These are phyloP conservation scores for Cyphomyrus discorhynchus DNA, from an alignment of 2,113 vertebrate species.

Conservation along the genomic window DNA sequence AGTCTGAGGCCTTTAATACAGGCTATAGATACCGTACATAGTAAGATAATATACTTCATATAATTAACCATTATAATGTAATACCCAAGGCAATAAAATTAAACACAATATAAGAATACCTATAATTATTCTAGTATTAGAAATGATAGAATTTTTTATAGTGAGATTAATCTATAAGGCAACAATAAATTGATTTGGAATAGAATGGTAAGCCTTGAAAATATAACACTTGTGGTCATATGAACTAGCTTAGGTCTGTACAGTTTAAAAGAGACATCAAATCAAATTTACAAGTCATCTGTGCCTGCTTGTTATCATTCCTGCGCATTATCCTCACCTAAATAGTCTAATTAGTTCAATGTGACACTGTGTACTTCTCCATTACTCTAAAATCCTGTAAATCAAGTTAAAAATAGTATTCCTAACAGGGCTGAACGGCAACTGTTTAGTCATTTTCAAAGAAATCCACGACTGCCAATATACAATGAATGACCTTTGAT, in stretches of 20 bases:
- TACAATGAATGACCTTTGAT: background rate
- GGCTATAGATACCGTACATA: background rate
- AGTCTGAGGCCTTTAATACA: background rate
- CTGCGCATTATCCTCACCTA: background rate
- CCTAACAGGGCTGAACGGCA: background rate
- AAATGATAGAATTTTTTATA: background rate
- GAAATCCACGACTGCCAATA: background rate
- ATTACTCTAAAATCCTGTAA: background rate
- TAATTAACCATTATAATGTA: background rate
- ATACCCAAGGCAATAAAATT: background rate
- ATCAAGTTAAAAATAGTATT: background rate
- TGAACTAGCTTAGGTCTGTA: background rate
- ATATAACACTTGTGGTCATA: background rate
- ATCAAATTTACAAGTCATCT: background rate
- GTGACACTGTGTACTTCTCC: background rate
- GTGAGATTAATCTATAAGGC: background rate
- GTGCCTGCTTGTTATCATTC: background rate
- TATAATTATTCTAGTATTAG: background rate
- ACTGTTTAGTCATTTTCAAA: background rate
- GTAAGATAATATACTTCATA: background rate
- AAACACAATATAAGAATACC: background rate
- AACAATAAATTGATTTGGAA: background rate
- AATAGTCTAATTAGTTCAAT: background rate
- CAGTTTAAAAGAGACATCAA: background rate
- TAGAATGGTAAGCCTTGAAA: background rate